A percentile compares a stretch with the other conserved stretches of the same genome.
Evolutionary conservation across 2,888 invertebrate genomes (phyloP).

Genomic region (Brassicogethes aeneus): DNA sequence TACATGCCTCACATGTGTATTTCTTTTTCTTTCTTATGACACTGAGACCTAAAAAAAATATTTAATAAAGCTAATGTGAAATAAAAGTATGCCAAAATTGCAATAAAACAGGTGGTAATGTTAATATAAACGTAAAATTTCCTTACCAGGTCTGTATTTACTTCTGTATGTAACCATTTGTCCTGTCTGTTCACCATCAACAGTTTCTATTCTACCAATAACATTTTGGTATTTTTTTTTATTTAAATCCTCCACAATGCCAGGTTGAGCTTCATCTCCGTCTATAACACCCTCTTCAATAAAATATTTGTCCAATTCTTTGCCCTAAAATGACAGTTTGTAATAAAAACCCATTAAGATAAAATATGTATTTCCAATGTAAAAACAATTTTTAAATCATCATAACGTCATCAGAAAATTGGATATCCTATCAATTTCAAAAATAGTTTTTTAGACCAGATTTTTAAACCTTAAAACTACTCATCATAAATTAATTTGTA

Average conservation of each 20-base stretch:
- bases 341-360: conserved; percentile 4
- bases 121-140: conserved; percentile 11
- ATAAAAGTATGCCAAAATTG: not conserved
- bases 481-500: too few relatives aligned
- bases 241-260: conserved; percentile 21
- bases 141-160: conserved; percentile 22
- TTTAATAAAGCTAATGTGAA: not conserved
- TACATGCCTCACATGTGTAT: conserved; percentile 46
- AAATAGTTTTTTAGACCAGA: too few relatives aligned
- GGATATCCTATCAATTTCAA: too few relatives aligned
- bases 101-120: not conserved
- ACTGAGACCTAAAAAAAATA: not conserved
- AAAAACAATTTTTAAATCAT: too few relatives aligned
- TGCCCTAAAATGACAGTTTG: conserved; percentile 44
- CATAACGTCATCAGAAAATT: too few relatives aligned
- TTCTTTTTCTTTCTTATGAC: conserved; percentile 21
- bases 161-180: conserved; percentile 44
- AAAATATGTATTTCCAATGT: conserved; percentile 2
- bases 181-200: conserved; percentile 48
- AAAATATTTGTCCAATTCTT: conserved; percentile 65
- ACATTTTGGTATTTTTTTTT: conserved; percentile 39
- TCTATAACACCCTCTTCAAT: conserved; percentile 64
- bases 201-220: conserved; percentile 58
- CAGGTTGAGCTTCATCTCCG: conserved; percentile 25
- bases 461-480: too few relatives aligned